Base-by-base conservation (phyloP, 2,888 invertebrate genomes). In the Acanthosepion esculentum region DNA sequence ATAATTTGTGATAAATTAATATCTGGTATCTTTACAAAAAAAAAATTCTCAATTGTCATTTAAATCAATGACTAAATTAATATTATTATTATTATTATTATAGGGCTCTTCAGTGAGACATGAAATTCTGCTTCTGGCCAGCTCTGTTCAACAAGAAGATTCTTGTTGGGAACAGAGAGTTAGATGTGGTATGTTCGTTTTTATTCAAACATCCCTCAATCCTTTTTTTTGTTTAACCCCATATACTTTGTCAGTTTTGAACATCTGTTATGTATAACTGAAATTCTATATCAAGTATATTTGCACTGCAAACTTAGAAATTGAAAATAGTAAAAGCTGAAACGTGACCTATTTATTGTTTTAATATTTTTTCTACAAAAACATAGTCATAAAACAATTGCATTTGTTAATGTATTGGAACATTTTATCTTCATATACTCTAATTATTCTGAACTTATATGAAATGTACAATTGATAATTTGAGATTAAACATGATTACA, bases 111-210 rank as follows among this genome's bases (percentile, higher is more conserved):
- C 98, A 5, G 99, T 99, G 0, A 98, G 99, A 8, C 99, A 99
- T 96, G 98, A 99, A 97, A 99, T 99, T 97, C 98, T 99, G 20
- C 98, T 99, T 29, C 97, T 99, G 53, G 99, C 99, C 1, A 98
- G 98, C 0, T 98, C 99, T 93, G 98, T 99, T 4, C 98, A 99
- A 96, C 99, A 99, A 96, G 99, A 99, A 96, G 99, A 99, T 97
- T 98, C 98, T 8, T 99, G 99, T 97, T 99, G 99, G 99, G 99
- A 99, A 97, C 98, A 98, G 95, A 98, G 99, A 96, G 98, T 99
- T 0, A 98, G 98, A 97, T 97, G 97, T 96, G 97, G 97, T 97
- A 94, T 95, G 97, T 96, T 53, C 0, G 23, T 10, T n/a, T n/a
- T 12, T n/a, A 78, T n/a, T 8, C n/a, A 2, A 0, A 2, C 41